Conservation (phyloP, 1,140 invertebrate species). For the Drosophila nikananu region DNA sequence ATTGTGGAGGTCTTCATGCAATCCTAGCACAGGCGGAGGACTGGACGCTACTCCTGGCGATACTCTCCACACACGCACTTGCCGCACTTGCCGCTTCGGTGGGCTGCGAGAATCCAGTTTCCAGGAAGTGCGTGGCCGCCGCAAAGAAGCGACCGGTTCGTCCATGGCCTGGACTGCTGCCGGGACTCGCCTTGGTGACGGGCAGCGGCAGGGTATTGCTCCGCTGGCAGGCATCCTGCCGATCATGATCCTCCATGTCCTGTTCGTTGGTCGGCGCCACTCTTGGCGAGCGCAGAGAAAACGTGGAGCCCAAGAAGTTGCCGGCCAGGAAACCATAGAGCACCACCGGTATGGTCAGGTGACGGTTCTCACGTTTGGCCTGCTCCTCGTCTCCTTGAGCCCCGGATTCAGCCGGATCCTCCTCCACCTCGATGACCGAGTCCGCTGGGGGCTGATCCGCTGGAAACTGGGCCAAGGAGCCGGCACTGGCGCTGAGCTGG, state of each 20-base stretch:
- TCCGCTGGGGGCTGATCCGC: slow-evolving; percentile 8
- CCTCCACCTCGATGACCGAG: slow-evolving; percentile 17
- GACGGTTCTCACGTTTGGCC: slow-evolving; percentile 35
- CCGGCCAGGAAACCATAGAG: slow-evolving; percentile 79
- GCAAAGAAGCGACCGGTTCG: slow-evolving; percentile 73
- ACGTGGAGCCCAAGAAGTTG: slow-evolving; percentile 77
- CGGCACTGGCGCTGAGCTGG: slow-evolving; percentile 58
- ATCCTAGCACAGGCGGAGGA: slow-evolving; percentile 30
- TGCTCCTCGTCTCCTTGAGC: slow-evolving; percentile 7
- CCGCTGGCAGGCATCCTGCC: slow-evolving; percentile 6
- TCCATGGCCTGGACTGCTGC: slow-evolving; percentile 37
- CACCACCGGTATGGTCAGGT: slow-evolving; percentile 77
- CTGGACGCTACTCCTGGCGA: slow-evolving; percentile 25
- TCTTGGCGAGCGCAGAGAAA: slow-evolving; percentile 63
- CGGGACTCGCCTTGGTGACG: neutral
- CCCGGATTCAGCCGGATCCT: slow-evolving; percentile 6
- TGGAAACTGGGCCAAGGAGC: slow-evolving; percentile 43
- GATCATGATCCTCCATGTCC: slow-evolving; percentile 58
- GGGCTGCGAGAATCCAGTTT: slow-evolving; percentile 62
- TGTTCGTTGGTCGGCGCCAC: slow-evolving; percentile 45
- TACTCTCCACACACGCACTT: slow-evolving; percentile 60
- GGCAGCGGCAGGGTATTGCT: slow-evolving; percentile 33
- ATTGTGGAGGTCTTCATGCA: slow-evolving; percentile 27
- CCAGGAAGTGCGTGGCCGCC: slow-evolving; percentile 70
- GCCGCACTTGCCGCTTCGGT: slow-evolving; percentile 36